Evolutionary conservation across 2,888 invertebrate species (phyloP).

Genomic region (Folsomia candida): DNA sequence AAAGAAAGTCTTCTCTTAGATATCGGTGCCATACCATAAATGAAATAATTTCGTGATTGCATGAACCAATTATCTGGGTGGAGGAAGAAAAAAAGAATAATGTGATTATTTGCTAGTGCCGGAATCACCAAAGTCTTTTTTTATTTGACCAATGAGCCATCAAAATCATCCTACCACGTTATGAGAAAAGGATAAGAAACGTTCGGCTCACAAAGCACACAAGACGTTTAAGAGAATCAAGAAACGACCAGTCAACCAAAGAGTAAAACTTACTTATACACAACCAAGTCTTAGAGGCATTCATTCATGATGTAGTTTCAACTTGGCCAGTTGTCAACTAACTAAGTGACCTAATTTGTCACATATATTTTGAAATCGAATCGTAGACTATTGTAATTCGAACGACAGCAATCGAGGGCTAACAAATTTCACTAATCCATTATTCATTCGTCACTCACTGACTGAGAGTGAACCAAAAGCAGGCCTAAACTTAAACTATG

Average conservation of each 20-base stretch:
- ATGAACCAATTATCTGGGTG: neutral
- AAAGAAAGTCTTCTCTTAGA: too few species aligned
- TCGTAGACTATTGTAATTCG: too few species aligned
- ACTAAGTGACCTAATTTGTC: neutral
- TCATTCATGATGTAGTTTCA: too few species aligned
- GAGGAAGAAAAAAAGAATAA: slow-evolving; percentile 1
- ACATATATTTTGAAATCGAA: neutral
- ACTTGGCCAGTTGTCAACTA: neutral
- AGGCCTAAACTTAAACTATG: too few species aligned
- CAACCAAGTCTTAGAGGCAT: too few species aligned
- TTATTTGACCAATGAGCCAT: neutral
- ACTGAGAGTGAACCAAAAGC: too few species aligned
- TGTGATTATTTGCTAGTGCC: neutral
- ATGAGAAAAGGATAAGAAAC: too few species aligned
- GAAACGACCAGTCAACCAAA: neutral
- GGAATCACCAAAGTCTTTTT: neutral
- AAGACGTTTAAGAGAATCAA: neutral
- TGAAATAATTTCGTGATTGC: neutral
- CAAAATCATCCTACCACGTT: too few species aligned
- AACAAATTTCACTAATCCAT: slow-evolving; percentile 1
- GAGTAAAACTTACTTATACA: too few species aligned
- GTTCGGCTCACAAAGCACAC: too few species aligned
- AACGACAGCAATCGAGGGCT: neutral
- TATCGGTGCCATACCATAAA: neutral
- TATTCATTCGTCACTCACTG: neutral